phyloP scores from a whole-genome alignment of 35 echinoderm and acorn worm genomes.

The Apostichopus parvimensis region DNA sequence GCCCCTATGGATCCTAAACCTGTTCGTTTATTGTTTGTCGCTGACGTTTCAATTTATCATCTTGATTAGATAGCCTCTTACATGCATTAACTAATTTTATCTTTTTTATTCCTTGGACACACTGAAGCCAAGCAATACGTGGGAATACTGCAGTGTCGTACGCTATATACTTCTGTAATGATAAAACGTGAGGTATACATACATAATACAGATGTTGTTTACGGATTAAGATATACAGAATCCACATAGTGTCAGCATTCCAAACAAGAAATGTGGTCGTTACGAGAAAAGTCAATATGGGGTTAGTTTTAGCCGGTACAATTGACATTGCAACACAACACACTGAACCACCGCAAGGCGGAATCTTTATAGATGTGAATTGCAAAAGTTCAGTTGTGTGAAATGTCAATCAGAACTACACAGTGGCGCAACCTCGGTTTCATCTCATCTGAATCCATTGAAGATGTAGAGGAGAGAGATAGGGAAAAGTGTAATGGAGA shows the following conservation, averaged over 20 bases:
- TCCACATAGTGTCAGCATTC: constrained; percentile 3
- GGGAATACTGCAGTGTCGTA: neutral
- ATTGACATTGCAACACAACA: neutral
- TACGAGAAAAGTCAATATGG: constrained; percentile 20
- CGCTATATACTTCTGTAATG: neutral
- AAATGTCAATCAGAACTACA: too few species aligned
- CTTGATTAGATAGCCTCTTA: constrained; percentile 24
- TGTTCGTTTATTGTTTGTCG: neutral
- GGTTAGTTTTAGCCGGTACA: neutral
- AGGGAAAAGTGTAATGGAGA: too few species aligned
- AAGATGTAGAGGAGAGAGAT: too few species aligned
- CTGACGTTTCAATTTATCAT: constrained; percentile 36
- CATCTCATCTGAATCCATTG: too few species aligned
- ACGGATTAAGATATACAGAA: constrained; percentile 30
- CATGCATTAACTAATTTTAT: constrained; percentile 33
- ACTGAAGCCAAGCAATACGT: constrained; percentile 20
- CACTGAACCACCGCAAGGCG: too few species aligned
- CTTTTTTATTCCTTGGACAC: constrained; percentile 17
- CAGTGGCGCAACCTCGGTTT: too few species aligned
- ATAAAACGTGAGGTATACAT: neutral
- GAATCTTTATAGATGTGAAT: too few species aligned
- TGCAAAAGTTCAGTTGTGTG: too few species aligned
- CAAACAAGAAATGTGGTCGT: constrained; percentile 17
- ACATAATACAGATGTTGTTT: neutral
- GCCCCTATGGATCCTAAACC: neutral